Evolutionary conservation across 2,888 invertebrate genomes (phyloP).

Genomic region (Hecatera dysodea): DNA sequence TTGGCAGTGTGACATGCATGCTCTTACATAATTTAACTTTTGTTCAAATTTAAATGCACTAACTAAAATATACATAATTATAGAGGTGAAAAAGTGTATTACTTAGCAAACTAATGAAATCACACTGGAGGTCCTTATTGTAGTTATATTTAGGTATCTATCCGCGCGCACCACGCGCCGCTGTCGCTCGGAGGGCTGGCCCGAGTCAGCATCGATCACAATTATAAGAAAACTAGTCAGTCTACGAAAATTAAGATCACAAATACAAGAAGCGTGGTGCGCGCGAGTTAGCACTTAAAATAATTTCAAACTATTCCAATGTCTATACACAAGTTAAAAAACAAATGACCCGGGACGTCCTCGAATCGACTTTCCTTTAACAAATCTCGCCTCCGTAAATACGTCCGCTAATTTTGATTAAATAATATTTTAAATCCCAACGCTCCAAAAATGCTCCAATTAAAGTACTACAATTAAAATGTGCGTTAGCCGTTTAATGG

Average conservation of each 20-base stretch:
- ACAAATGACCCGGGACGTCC: conserved; percentile 82
- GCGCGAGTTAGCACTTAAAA: conserved; percentile 77
- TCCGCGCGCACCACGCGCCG: conserved; percentile 59
- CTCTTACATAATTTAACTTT: conserved; percentile 80
- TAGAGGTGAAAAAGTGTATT: conserved; percentile 81
- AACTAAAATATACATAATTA: conserved; percentile 74
- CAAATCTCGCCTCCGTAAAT: conserved; percentile 37
- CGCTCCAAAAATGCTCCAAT: conserved; percentile 55
- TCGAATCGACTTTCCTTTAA: conserved; percentile 61
- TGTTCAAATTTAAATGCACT: conserved; percentile 85
- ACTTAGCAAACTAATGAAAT: conserved; percentile 71
- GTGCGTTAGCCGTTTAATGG: conserved; percentile 58
- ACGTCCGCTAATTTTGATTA: conserved; percentile 50
- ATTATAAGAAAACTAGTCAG: conserved; percentile 68
- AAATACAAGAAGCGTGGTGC: conserved; percentile 66
- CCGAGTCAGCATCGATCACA: conserved; percentile 59
- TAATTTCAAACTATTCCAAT: conserved; percentile 82
- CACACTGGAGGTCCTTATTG: conserved; percentile 78
- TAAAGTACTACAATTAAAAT: conserved; percentile 54
- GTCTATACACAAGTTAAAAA: conserved; percentile 85
- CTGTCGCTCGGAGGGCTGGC: conserved; percentile 44
- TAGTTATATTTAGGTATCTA: conserved; percentile 72
- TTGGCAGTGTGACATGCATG: conserved; percentile 83
- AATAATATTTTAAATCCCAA: conserved; percentile 63
- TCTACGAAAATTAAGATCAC: conserved; percentile 69